Evolutionary conservation across 2,113 vertebrate genomes (phyloP), one percentile per base, ranked within the genome.

Genomic region (Scomber colias): DNA sequence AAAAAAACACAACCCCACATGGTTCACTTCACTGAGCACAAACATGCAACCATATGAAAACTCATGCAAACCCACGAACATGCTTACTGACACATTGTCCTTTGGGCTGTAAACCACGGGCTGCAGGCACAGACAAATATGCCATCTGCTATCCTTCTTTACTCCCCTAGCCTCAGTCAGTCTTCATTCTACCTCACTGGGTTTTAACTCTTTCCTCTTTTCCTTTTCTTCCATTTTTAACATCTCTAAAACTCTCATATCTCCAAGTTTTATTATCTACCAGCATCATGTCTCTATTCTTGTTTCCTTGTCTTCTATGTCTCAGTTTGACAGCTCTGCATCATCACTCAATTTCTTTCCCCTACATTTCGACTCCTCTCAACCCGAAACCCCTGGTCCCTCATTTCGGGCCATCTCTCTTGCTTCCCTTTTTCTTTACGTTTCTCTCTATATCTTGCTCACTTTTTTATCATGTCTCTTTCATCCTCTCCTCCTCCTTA

Each of bases 111-210:
- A 75, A 81, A 79, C 31, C 65, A 68, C 54, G 68, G 65, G 72
- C 81, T 74, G 54, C 54, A 35, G 46, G 27, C 74, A 80, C 81
- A 81, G 79, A 64, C 67, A 68, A 55, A 50, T 35, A 16, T 79
- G 68, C 89, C 91, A 89, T 90, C 87, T 90, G 84, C 68, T 79
- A 16, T 63, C 81, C 56, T 74, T 65, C 55, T 72, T 45, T 46
- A 17, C 71, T 81, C 70, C 40, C 65, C 56, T 11, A 30, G 53
- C 72, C 61, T 50, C 54, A 63, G 50, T 66, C 60, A 57, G 46
- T 51, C 50, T 66, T 78, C 15, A 12, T 83, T 79, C 60, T 48
- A 44, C 45, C 54, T 53, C 13, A 15, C 19, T 82, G 57, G 59
- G 31, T 45, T 70, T 10, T 11, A 6, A 21, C 44, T 44, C 27